Base-by-base conservation (phyloP, 2,797 vertebrate species). In the Fratercula arctica region DNA sequence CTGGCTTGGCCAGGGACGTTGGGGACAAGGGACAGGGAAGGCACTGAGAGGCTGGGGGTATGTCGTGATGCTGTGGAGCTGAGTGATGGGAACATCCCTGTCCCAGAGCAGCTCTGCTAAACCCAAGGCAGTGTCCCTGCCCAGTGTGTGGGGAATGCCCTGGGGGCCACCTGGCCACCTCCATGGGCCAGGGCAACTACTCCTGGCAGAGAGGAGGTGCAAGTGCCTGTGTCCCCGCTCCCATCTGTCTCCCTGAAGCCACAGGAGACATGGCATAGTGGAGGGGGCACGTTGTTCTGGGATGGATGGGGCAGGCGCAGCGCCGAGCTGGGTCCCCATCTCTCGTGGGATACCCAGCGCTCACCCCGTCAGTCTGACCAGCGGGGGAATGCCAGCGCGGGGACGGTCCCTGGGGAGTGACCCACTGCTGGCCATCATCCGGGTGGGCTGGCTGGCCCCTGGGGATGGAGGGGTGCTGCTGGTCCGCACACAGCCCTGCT, bases 361-460 rank as follows among this genome's bases (percentile, higher is more conserved):
- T 33, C 31, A 16, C 28, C n/a, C 56, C 4, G 1, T 29, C 41
- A 24, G n/a, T 41, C 74, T 29, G 35, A 7, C 28, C 4, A 2
- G 39, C 5, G 35, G 53, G 8, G 45, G 64, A 18, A 16, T 48
- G 25, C 6, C 68, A 37, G 50, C 1, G 0, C 0, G 0, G 41
- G 56, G 24, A 70, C 0, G 0, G 18, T 54, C 31, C 45, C 23
- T 19, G 70, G 18, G 61, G 24, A 66, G 33, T 25, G n/a, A 54
- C 29, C 24, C 25, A 1, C 35, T 5, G 12, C 12, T 1, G 10
- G 43, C 25, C 86, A 45, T 10, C 10, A 6, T 14, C 70, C 61
- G 37, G 26, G n/a, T 10, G 31, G 41, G 17, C 46, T 45, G 77
- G 53, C 8, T 53, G 53, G 28, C 37, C 10, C 3, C 0, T 0